Base-by-base conservation (phyloP, 2,113 vertebrate genomes). In the Pelobates fuscus region DNA sequence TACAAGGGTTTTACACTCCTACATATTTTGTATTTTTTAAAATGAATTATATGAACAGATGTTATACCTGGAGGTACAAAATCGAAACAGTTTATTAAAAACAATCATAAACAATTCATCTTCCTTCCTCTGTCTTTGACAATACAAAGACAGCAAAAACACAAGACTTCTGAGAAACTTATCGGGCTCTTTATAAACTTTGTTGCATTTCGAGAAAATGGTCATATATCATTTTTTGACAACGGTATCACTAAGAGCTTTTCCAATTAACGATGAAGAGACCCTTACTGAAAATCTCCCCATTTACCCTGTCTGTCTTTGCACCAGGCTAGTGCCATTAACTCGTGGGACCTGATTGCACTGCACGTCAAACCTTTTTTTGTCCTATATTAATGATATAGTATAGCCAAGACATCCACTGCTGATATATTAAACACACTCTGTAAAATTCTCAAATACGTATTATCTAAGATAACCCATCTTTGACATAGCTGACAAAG, bases 81-180 rank as follows among this genome's bases (percentile, higher is more conserved):
- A 67, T 76, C 25, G 25, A 67, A 61, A 67, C 72, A 17, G 72
- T 76, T 76, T 76, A 76, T 76, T 76, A 76, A 76, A 76, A 76
- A 67, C 72, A 67, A 76, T 67, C 63, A 67, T 49, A 75, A 67
- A 60, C 64, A 76, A 43, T 76, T 76, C 41, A 76, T 76, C 72
- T 76, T 76, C 64, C 43, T 61, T 67, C 20, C 55, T 49, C 54
- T 23, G 44, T 67, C 44, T 61, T 67, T 67, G 71, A 59, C 71
- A 74, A 58, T 10, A 54, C 10, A 15, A 14, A 74, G 71, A 57
- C 71, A 58, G 64, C 71, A 58, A 49, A 66, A 65, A 60, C 2
- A 30, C 2, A 41, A 43, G 32, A 43, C 15, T 44, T 65, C 17
- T 59, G 32, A 46, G 25, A 76, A 76, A 76, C 72, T 76, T 67